These are phyloP conservation scores for Paracyclopina nana DNA, from an alignment of 1,140 invertebrate species.

Conservation along the genomic window DNA sequence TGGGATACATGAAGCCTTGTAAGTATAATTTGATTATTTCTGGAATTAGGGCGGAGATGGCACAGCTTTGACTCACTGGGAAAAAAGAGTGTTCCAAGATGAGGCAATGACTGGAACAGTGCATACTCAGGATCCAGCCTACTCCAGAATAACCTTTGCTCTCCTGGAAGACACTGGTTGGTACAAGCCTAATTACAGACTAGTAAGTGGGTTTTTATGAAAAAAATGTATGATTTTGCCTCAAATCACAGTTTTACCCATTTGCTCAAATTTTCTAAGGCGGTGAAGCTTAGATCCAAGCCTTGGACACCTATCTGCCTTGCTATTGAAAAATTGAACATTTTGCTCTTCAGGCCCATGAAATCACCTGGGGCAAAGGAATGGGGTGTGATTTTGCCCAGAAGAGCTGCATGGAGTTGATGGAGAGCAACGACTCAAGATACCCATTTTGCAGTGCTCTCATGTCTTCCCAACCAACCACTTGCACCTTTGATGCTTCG, in stretches of 20 bases:
- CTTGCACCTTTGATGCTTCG: slow-evolving; percentile 75
- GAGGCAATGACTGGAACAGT: slow-evolving; percentile 95
- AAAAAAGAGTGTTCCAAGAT: slow-evolving; percentile 91
- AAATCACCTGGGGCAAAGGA: slow-evolving; percentile 66
- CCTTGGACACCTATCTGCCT: too few relatives aligned
- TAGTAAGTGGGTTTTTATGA: too few relatives aligned
- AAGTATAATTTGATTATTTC: neutral
- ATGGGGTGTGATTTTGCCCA: slow-evolving; percentile 85
- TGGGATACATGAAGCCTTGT: neutral
- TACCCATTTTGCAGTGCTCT: slow-evolving; percentile 74
- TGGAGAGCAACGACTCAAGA: slow-evolving; percentile 33
- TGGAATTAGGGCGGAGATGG: slow-evolving; percentile 61
- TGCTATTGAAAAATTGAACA: too few relatives aligned
- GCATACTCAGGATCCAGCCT: slow-evolving; percentile 94
- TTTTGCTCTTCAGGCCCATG: slow-evolving; percentile 40
- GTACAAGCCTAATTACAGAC: slow-evolving; percentile 70
- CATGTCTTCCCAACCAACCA: slow-evolving; percentile 70
- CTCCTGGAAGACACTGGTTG: slow-evolving; percentile 96
- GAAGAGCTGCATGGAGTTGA: slow-evolving; percentile 91
- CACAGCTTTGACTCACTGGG: slow-evolving; percentile 92
- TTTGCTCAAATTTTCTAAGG: too few relatives aligned
- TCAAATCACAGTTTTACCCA: too few relatives aligned
- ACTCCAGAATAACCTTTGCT: slow-evolving; percentile 83
- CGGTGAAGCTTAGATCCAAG: too few relatives aligned
- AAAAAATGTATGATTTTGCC: too few relatives aligned